These are phyloP conservation scores for Campodea augens DNA, from an alignment of 1,140 invertebrate species.

Conservation along the genomic window DNA sequence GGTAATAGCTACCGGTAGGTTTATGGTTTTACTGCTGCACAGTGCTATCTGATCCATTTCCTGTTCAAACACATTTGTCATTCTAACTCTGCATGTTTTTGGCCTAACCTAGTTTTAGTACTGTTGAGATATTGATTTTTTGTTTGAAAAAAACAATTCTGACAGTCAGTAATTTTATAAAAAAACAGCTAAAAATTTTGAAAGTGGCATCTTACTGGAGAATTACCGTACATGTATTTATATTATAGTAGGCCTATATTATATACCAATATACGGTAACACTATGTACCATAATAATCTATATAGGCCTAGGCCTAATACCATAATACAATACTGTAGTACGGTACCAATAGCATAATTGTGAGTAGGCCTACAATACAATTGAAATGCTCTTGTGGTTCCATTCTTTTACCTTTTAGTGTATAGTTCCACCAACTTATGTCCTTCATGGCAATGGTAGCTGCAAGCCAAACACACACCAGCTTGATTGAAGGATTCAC, in stretches of 20 bases:
- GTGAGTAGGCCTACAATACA: too few relatives aligned
- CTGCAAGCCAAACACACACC: conserved; percentile 89
- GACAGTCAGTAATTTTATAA: too few relatives aligned
- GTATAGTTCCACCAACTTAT: conserved; percentile 89
- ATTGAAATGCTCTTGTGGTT: too few relatives aligned
- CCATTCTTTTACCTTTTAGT: conserved; percentile 57
- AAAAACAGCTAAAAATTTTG: too few relatives aligned
- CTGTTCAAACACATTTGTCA: neutral
- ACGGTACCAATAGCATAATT: neutral
- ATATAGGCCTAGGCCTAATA: neutral
- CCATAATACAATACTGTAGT: neutral
- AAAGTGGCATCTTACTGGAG: too few relatives aligned
- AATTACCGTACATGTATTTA: neutral
- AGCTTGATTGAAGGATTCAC: conserved; percentile 37
- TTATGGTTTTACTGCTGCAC: too few relatives aligned
- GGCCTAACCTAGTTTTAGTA: too few relatives aligned
- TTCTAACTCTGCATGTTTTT: too few relatives aligned
- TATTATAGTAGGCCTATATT: neutral
- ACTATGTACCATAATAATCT: neutral
- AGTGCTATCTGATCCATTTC: neutral
- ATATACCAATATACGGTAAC: neutral
- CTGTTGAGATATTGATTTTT: too few relatives aligned
- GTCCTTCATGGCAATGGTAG: conserved; percentile 85
- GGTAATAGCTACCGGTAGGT: too few relatives aligned
- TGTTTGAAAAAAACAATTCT: too few relatives aligned